Conservation (phyloP, 2,113 vertebrate species). For the Porphyrio hochstetteri region DNA sequence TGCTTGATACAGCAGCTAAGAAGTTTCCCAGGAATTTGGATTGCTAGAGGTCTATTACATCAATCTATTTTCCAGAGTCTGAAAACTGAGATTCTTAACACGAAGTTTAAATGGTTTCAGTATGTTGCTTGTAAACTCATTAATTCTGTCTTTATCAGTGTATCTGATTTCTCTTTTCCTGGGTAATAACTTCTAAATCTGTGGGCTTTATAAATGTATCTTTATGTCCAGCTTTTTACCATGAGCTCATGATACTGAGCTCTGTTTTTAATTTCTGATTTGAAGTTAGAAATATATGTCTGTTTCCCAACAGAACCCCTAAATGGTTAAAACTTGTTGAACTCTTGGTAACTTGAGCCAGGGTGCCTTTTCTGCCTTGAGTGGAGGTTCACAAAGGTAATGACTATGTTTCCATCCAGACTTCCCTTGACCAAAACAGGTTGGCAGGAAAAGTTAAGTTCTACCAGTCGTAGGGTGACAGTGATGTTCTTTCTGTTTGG, state of each 20-base stretch:
- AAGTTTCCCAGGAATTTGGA: constrained; percentile 35
- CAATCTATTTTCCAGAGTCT: constrained; percentile 35
- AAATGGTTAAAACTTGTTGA: background rate
- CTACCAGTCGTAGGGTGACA: background rate
- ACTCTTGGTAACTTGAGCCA: background rate
- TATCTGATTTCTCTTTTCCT: constrained; percentile 51
- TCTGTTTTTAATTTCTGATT: constrained; percentile 26
- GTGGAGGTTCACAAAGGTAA: background rate
- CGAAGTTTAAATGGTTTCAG: background rate
- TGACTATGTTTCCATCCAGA: background rate
- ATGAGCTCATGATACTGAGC: constrained; percentile 11
- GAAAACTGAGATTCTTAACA: constrained; percentile 22
- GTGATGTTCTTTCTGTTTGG: background rate
- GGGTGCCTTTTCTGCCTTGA: background rate
- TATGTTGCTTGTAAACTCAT: constrained; percentile 37
- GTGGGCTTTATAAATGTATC: constrained; percentile 30
- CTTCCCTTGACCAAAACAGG: background rate
- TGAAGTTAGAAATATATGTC: background rate
- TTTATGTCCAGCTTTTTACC: constrained; percentile 18
- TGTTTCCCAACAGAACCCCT: background rate
- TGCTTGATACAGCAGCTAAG: background rate
- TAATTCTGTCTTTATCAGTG: constrained; percentile 40
- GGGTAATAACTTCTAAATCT: constrained; percentile 19
- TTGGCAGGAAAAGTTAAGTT: background rate
- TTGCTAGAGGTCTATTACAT: background rate